Evolutionary conservation across 2,888 invertebrate species (phyloP).

Genomic region (Dendrolimus houi): DNA sequence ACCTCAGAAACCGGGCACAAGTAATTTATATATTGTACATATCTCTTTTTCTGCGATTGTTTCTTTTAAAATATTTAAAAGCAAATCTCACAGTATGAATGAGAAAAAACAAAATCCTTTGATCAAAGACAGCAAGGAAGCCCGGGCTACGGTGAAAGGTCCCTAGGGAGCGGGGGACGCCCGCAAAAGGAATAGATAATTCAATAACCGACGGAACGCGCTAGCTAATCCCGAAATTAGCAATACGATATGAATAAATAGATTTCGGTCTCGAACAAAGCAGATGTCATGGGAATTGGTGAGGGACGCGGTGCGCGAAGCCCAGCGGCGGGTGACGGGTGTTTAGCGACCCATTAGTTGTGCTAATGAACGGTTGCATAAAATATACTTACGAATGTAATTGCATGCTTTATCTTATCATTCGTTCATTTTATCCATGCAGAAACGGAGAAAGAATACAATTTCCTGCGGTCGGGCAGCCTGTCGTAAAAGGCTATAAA

Average conservation of each 20-base stretch:
- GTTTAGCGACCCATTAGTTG: constrained; percentile 55
- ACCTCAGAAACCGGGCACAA: no score
- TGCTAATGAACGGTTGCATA: constrained; percentile 55
- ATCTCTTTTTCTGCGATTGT: no score
- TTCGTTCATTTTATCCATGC: no score
- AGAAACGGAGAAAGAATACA: no score
- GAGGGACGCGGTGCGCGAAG: constrained; percentile 15
- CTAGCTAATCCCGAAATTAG: constrained; percentile 69
- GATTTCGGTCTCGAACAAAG: constrained; percentile 61
- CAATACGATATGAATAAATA: constrained; percentile 75
- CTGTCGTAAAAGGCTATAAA: no score
- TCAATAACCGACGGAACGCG: constrained; percentile 70
- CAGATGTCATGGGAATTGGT: constrained; percentile 50
- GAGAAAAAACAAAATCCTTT: constrained; percentile 4
- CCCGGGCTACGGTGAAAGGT: constrained; percentile 15
- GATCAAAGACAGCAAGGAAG: constrained; percentile 1
- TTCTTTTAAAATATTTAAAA: no score
- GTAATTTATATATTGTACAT: no score
- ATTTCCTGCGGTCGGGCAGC: no score
- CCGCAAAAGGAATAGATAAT: constrained; percentile 73
- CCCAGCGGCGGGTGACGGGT: constrained; percentile 12
- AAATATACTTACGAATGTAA: constrained; percentile 21
- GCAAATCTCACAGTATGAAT: no score
- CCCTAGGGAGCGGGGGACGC: constrained; percentile 42
- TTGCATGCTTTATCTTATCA: not conserved